Percentiles rank a stretch among this genome's conserved stretches.
phyloP scores from a whole-genome alignment of 2,113 vertebrate species.

The Herpetotheres cachinnans region DNA sequence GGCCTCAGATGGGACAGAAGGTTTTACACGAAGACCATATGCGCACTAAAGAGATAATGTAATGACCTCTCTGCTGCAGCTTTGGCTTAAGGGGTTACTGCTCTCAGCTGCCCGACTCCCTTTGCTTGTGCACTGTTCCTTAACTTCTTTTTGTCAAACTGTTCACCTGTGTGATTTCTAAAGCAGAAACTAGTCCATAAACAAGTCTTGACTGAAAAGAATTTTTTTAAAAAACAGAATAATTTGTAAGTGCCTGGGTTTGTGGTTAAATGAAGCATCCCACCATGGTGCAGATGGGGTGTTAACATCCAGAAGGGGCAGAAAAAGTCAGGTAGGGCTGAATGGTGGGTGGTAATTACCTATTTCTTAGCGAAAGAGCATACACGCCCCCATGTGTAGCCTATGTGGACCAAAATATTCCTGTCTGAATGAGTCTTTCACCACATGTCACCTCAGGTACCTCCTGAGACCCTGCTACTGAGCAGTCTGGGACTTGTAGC shows the following conservation, averaged over 20 bases:
- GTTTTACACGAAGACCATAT: not conserved
- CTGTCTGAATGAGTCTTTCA: not conserved
- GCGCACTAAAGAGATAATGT: not conserved
- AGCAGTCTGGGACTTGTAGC: not conserved
- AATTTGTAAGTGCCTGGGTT: not conserved
- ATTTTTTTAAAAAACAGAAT: not conserved
- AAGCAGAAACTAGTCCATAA: not conserved
- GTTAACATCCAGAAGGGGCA: not conserved
- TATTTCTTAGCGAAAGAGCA: not conserved
- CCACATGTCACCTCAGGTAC: not conserved
- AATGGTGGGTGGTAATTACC: not conserved
- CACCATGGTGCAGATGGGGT: rapidly evolving
- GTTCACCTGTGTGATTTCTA: not conserved
- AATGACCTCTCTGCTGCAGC: not conserved
- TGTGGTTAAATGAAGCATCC: not conserved
- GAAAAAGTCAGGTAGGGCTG: not conserved
- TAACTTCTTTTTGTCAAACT: not conserved
- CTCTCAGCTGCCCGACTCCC: not conserved
- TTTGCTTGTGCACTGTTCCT: not conserved
- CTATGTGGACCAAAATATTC: not conserved
- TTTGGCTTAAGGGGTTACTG: not conserved
- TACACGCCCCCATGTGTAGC: not conserved
- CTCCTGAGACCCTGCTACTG: not conserved
- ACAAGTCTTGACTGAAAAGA: not conserved
- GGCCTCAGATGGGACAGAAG: not conserved